phyloP scores from a whole-genome alignment of 2,797 vertebrate genomes.

The Enteromius mattozi region DNA sequence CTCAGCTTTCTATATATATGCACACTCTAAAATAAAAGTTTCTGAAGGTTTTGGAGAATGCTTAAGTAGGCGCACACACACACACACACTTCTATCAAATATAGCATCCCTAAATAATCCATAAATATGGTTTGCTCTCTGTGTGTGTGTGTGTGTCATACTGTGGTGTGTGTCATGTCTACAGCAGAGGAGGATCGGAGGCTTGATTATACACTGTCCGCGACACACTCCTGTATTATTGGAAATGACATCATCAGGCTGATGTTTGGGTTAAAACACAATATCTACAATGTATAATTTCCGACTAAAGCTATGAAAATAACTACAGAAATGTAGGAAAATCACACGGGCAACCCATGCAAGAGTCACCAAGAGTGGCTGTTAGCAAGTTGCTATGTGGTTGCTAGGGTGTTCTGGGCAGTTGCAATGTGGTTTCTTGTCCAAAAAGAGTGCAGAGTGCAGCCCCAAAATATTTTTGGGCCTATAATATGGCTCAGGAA shows the following conservation, averaged over 20 bases:
- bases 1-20: neutral
- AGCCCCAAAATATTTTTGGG: neutral
- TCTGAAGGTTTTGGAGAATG: neutral
- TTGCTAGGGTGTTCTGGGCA: slow-evolving; percentile 12
- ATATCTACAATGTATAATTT: slow-evolving; percentile 36
- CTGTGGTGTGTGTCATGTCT: slow-evolving; percentile 10
- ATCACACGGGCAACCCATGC: neutral
- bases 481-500: neutral
- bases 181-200: slow-evolving; percentile 21
- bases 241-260: slow-evolving; percentile 30
- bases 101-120: slow-evolving; percentile 3
- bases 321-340: slow-evolving; percentile 23
- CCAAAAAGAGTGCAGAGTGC: neutral
- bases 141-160: neutral
- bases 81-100: neutral
- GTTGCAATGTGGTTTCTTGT: neutral
- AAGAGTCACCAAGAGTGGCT: neutral
- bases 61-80: neutral
- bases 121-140: slow-evolving; percentile 1
- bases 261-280: slow-evolving; percentile 36
- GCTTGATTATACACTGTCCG: slow-evolving; percentile 28
- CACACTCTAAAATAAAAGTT: neutral
- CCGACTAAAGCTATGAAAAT: slow-evolving; percentile 9
- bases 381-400: slow-evolving; percentile 25
- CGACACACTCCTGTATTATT: slow-evolving; percentile 28